Base-by-base conservation (phyloP, 1,140 invertebrate species). In the Neodiprion pinetum region DNA sequence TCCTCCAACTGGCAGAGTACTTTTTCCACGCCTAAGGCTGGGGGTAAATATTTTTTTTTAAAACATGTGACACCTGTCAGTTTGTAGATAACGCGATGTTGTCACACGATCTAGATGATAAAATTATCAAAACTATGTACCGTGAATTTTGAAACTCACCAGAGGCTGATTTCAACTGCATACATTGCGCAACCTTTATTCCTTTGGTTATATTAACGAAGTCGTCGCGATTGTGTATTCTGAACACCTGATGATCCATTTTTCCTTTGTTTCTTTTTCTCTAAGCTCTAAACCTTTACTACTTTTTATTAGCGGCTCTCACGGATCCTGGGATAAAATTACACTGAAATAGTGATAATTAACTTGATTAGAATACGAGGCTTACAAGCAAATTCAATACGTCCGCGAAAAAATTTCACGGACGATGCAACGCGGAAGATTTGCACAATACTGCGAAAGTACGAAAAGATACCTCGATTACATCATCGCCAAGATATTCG, bases 111-210 rank as follows among this genome's bases (percentile, higher is more conserved):
- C 68, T 23, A 72, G 2, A 50, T 50, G 21, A 75, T 53, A 75
- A 72, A 48, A 61, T 70, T 50, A 40, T 61, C 21, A 48, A 70
- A 72, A 67, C 50, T 23, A 61, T 71, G 47, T 40, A 73, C 48
- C 53, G 21, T 71, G n/a, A 11, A 17, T 21, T 69, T 2, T 49
- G 28, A 68, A 71, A 79, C 79, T 84, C 76, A 85, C 84, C 79
- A 76, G 87, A 85, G 70, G 90, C 86, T 12, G 89, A 86, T 76
- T 90, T 88, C 10, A 87, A 87, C 76, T 91, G 84, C 91, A 93
- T 92, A 72, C 91, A 91, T 74, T 90, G 88, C 68, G 91, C 90
- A 49, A 92, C 89, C 85, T 90, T 89, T 48, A 92, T 87, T 11
- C 91, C 91, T 75, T 86, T 89, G 0, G 91, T 85, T 9, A 92